These are phyloP conservation scores for Drosophila aff. DNA, from an alignment of 1,140 invertebrate species.

Conservation along the genomic window DNA sequence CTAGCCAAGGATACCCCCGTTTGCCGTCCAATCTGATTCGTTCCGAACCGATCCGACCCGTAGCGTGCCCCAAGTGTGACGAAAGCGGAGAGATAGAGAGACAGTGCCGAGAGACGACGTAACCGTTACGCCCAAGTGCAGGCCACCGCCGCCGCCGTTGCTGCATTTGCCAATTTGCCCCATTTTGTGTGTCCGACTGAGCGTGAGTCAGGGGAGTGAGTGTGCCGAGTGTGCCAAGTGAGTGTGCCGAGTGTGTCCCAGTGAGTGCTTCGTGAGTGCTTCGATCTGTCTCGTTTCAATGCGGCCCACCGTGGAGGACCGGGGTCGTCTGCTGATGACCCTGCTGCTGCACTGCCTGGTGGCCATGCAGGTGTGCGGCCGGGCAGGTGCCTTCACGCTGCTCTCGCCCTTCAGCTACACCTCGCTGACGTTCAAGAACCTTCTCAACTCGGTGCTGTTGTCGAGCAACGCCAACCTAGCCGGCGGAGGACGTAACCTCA, in stretches of 20 bases:
- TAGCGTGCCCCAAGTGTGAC: conserved; percentile 24
- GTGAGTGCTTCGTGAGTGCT: conserved; percentile 12
- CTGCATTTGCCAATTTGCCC: conserved; percentile 76
- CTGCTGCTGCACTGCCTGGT: conserved; percentile 68
- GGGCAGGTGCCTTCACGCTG: conserved; percentile 74
- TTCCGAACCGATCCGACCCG: conserved; percentile 3
- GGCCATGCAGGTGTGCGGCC: conserved; percentile 63
- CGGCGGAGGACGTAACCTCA: conserved; percentile 76
- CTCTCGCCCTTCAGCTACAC: conserved; percentile 82
- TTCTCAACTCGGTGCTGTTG: conserved; percentile 76
- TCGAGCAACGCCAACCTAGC: conserved; percentile 82
- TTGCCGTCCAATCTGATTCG: not conserved
- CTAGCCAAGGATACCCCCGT: conserved; percentile 14
- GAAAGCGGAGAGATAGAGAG: conserved; percentile 29
- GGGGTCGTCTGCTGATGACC: conserved; percentile 49
- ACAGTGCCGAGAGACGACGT: conserved; percentile 52
- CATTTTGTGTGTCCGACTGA: conserved; percentile 40
- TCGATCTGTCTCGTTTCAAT: conserved; percentile 10
- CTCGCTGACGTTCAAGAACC: conserved; percentile 81
- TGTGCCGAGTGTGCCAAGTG: conserved; percentile 32
- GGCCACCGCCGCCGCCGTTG: conserved; percentile 38
- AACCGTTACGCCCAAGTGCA: conserved; percentile 78
- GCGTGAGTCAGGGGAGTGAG: conserved; percentile 29
- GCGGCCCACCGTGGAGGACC: conserved; percentile 52
- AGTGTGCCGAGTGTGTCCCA: conserved; percentile 38